phyloP scores from a whole-genome alignment of 1,140 invertebrate genomes.

The Ceratina japonica region DNA sequence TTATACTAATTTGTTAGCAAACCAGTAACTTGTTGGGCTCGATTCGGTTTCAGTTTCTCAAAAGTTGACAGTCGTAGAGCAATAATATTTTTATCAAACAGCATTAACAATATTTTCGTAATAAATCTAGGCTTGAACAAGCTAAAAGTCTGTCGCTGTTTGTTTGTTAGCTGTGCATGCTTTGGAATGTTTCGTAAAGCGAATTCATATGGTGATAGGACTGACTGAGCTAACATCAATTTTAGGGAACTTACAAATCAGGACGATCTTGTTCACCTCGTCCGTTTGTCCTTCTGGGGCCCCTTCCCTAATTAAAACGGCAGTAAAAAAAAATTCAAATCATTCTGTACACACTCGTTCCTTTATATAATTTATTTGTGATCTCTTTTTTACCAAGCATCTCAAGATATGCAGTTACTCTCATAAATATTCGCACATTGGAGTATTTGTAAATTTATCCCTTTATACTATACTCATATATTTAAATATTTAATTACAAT shows the following conservation, averaged over 20 bases:
- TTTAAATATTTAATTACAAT: too few relatives aligned
- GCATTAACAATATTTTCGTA: constrained; percentile 4
- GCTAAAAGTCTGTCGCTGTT: constrained; percentile 41
- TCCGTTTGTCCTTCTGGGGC: constrained; percentile 71
- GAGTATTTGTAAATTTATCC: too few relatives aligned
- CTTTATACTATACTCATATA: too few relatives aligned
- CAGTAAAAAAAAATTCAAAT: constrained; percentile 48
- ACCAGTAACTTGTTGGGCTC: constrained; percentile 47
- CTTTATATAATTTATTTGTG: constrained; percentile 41
- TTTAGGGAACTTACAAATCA: constrained; percentile 71
- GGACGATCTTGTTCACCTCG: constrained; percentile 69
- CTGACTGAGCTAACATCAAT: constrained; percentile 68
- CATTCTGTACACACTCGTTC: constrained; percentile 54
- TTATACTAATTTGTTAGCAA: constrained; percentile 16
- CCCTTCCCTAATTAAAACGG: constrained; percentile 68
- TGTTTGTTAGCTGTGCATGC: constrained; percentile 58
- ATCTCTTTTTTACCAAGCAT: constrained; percentile 30
- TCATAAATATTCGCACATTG: too few relatives aligned
- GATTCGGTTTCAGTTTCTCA: constrained; percentile 7
- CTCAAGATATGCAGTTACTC: too few relatives aligned
- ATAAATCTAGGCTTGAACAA: constrained; percentile 43
- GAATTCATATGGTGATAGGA: constrained; percentile 52
- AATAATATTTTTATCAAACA: not conserved
- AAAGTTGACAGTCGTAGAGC: not conserved
- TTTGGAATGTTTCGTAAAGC: constrained; percentile 52